Percentiles rank a stretch among this genome's conserved stretches.
These are phyloP conservation scores for Bombus cullumanus DNA, from an alignment of 1,140 invertebrate species.

Conservation along the genomic window DNA sequence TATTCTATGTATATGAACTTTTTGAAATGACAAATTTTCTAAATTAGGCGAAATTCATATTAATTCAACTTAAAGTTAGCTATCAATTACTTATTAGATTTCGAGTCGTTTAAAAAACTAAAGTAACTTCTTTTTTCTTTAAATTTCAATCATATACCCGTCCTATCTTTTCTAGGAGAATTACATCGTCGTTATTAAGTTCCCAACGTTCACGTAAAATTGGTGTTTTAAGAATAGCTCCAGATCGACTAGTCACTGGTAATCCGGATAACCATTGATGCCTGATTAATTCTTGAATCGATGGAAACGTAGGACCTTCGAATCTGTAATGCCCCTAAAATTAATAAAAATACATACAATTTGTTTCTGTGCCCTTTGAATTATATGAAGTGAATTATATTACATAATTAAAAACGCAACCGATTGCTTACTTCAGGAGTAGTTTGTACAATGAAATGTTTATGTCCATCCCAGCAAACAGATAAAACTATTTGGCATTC, in stretches of 20 bases:
- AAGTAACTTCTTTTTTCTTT: slow-evolving; percentile 69
- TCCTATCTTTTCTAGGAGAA: slow-evolving; percentile 96
- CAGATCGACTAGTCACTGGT: slow-evolving; percentile 95
- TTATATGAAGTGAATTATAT: no score
- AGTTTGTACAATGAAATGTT: slow-evolving; percentile 98
- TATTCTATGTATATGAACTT: neutral
- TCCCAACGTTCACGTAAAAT: slow-evolving; percentile 97
- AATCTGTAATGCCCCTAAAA: slow-evolving; percentile 92
- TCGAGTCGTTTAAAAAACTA: neutral
- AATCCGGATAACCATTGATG: slow-evolving; percentile 93
- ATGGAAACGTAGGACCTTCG: slow-evolving; percentile 96
- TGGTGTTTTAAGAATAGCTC: slow-evolving; percentile 93
- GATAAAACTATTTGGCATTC: slow-evolving; percentile 97
- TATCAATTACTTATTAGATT: neutral
- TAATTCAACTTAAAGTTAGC: neutral
- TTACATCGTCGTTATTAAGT: slow-evolving; percentile 97
- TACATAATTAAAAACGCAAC: neutral
- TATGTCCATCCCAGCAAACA: slow-evolving; percentile 97
- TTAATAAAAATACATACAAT: slow-evolving; percentile 10
- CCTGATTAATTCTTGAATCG: slow-evolving; percentile 94
- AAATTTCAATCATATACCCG: slow-evolving; percentile 84
- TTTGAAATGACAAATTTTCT: neutral
- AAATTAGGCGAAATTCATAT: neutral
- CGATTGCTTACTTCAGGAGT: slow-evolving; percentile 89
- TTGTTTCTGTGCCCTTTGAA: neutral